Evolutionary conservation across 2,797 vertebrate species (phyloP), one percentile per base, ranked within the genome.

Genomic region (Bovichtus variegatus): DNA sequence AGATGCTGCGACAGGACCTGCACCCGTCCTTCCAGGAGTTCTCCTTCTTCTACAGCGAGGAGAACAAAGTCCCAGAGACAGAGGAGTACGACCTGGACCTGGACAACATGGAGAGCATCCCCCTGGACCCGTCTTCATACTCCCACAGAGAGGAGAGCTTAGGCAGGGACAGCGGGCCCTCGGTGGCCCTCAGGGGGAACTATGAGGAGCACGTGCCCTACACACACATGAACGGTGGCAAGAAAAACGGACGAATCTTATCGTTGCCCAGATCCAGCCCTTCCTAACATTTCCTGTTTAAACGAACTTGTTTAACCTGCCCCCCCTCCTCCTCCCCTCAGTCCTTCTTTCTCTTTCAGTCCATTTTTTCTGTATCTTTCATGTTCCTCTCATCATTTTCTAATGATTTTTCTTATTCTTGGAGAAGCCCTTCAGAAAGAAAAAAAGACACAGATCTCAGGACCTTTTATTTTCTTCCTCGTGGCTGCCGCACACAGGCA

Each of bases 191-290:
- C 13, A 95, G 96, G 91, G 95, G 97, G 68, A 97, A 94, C 93
- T 99, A 99, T 0, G 97, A 99, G 60, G 98, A 99, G 78, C 97
- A 97, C 8, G 93, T 97, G 78, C 97, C 97, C 59, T 99, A 99
- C 91, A 98, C 97, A 49, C 98, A 99, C 93, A 99, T 99, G 98
- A 99, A 99, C n/a, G 98, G 98, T 72, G 96, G 97, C 95, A 99
- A 97, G 96, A 99, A 97, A 90, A 99, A 99, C 0, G 98, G 98
- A 80, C 95, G 97, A 18, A 97, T 98, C 80, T 95, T 98, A 88
- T 95, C 97, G 65, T 93, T 99, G 92, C 97, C 98, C 67, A 94
- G 97, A 90, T 96, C 97, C 15, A 98, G 95, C 78, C 97, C 98
- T 74, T 99, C 98, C 95, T 99, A 99, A 98, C 96, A 55, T 90